Evolutionary conservation across 2,888 invertebrate species (phyloP).

Genomic region (Fragum whitleyi): DNA sequence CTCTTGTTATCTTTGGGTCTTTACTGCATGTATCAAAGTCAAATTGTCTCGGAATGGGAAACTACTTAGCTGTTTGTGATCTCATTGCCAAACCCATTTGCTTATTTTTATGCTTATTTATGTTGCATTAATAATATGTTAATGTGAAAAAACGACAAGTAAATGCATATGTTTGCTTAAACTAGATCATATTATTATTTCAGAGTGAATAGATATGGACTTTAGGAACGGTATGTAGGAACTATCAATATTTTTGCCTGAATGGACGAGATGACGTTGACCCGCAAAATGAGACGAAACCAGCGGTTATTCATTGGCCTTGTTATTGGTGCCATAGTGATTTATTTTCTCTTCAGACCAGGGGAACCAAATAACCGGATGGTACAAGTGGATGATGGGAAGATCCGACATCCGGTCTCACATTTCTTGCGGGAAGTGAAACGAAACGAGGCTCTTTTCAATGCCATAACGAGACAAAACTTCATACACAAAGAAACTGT

Average conservation of each 20-base stretch:
- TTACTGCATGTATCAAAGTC: no score
- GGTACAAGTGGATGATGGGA: conserved; percentile 26
- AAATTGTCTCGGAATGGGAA: no score
- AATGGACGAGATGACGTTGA: not conserved
- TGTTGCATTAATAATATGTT: no score
- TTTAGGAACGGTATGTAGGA: no score
- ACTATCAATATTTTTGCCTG: not conserved
- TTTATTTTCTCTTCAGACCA: conserved; percentile 40
- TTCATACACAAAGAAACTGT: conserved; percentile 33
- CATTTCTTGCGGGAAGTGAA: conserved; percentile 28
- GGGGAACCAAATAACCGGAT: not conserved
- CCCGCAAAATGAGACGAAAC: conserved; percentile 34
- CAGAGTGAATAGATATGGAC: not conserved
- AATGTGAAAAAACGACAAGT: no score
- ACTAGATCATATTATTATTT: no score
- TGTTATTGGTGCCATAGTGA: conserved; percentile 13
- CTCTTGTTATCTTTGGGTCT: no score
- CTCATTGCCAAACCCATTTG: no score
- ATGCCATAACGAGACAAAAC: conserved; percentile 29
- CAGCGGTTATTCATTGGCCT: conserved; percentile 36
- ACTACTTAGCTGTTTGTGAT: no score
- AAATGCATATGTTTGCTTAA: no score
- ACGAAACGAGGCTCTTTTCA: conserved; percentile 49
- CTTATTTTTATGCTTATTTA: no score
- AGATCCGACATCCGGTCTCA: conserved; percentile 42